A percentile compares a stretch with the other conserved stretches of the same genome.
These are phyloP conservation scores for Neoniphon sammara DNA, from an alignment of 2,797 vertebrate genomes.

Conservation along the genomic window DNA sequence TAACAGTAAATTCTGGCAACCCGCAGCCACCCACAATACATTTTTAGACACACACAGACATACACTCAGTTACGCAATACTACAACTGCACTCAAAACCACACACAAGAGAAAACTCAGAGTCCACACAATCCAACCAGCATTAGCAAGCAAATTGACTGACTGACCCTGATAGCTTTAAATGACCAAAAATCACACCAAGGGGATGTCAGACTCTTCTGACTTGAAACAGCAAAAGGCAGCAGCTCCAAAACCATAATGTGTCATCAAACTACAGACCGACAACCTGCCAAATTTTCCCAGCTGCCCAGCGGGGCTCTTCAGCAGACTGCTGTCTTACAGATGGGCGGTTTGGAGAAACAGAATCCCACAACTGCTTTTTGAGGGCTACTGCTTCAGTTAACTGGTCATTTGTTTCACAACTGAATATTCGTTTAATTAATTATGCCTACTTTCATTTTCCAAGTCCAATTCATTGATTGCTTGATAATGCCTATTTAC, in stretches of 20 bases:
- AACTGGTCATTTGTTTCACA: not conserved
- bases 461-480: not conserved
- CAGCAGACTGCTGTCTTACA: not conserved
- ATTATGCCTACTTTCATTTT: not conserved
- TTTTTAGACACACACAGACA: slow-evolving; percentile 15
- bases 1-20: slow-evolving; percentile 53
- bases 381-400: not conserved
- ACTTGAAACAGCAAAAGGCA: not conserved
- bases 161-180: too few species aligned
- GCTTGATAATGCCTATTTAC: not conserved
- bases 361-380: not conserved
- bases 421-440: too few species aligned
- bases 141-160: not conserved
- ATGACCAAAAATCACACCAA: not conserved
- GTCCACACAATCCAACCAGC: not conserved
- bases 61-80: not conserved
- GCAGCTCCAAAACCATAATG: not conserved
- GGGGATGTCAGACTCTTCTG: not conserved
- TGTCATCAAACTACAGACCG: not conserved
- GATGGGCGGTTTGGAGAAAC: not conserved
- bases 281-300: not conserved
- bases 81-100: not conserved
- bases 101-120: not conserved
- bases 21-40: slow-evolving; percentile 25
- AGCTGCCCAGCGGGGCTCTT: not conserved